Base-by-base conservation (phyloP, 2,888 invertebrate species). In the Nebria salina region DNA sequence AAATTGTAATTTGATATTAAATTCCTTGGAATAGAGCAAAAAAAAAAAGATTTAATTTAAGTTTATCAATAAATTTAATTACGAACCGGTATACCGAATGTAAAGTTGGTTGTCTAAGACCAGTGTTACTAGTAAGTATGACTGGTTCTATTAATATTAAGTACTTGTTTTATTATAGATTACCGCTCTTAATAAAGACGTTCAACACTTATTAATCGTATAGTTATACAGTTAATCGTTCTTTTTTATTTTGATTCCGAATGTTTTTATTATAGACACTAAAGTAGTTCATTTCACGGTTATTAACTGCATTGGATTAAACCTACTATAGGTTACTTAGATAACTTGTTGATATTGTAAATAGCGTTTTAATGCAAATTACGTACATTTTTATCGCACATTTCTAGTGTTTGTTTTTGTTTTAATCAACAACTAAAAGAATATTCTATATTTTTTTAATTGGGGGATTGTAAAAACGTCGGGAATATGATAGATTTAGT, bases 71-170 rank as follows among this genome's bases (percentile, higher is more conserved):
- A 20, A 20, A 20, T 20, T 20, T 20, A 20, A 20, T 20, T 20
- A 20, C 20, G 20, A 20, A n/a, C 15, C 26, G 68, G 9, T 68
- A 68, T 68, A 20, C 68, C 9, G 20, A 20, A 15, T 68, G 68
- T 68, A 68, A 25, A 26, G 26, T 15, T 68, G 68, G 68, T 68
- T 68, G 68, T 20, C n/a, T 66, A 66, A 7, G 9, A 3, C 2
- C 9, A 15, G 11, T 9, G 25, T 26, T 68, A 68, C 20, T 20
- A 20, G 20, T 20, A 20, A 20, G 68, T n/a, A 25, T 76, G 41
- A 68, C 76, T 68, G 76, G 76, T 41, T 76, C 70, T 76, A 76
- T 76, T 76, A 76, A 76, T 76, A 76, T 76, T 76, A 66, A 43
- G 43, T 70, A 76, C 76, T 76, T 68, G 76, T 76, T 76, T 76